Base-by-base conservation (phyloP, 30 jellyfish, hydroid and myxozoan species). In the Cassiopea xamachana region DNA sequence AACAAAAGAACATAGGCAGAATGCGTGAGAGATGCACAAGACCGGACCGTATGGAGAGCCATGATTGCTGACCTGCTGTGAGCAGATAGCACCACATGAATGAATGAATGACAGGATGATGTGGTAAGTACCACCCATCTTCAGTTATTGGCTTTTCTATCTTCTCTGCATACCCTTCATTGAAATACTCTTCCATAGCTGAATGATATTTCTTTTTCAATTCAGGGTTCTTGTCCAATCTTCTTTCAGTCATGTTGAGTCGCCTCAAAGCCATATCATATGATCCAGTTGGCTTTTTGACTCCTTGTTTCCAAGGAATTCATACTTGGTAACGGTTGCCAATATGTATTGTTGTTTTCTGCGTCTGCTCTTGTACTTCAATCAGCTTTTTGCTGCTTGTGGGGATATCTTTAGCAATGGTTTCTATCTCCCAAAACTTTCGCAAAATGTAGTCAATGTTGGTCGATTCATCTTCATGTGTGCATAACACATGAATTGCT, bases 371-470 rank as follows among this genome's bases (percentile, higher is more conserved):
- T 55, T 79, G 77, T 9, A 79, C 77, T 10, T 55, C 77, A 79
- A 77, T 77, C 77, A 79, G 77, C 58, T 77, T 79, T 50, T 49
- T 60, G 88, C 79, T 60, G 77, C 16, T 79, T 50, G 77, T 60
- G 55, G 88, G 77, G 77, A 59, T 44, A 79, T 79, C 88, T 55
- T 55, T 10, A 47, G 48, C 77, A 48, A 79, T 79, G n/a, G 88
- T 79, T 79, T 79, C 88, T 48, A 79, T 79, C 88, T 79, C 88
- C 88, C 88, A 79, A 60, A 79, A 50, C 51, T 79, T 79, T 19
- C 77, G 75, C 88, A 59, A 79, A 27, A 49, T 79, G 49, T 48
- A 79, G 16, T 79, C 88, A 60, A 79, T 77, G 8, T 77, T 79
- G n/a, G 50, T 14, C 44, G 45, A 14, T 27, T 48, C 51, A 19